phyloP scores from a whole-genome alignment of 2,797 vertebrate species.

The Diglossa cyanea region DNA sequence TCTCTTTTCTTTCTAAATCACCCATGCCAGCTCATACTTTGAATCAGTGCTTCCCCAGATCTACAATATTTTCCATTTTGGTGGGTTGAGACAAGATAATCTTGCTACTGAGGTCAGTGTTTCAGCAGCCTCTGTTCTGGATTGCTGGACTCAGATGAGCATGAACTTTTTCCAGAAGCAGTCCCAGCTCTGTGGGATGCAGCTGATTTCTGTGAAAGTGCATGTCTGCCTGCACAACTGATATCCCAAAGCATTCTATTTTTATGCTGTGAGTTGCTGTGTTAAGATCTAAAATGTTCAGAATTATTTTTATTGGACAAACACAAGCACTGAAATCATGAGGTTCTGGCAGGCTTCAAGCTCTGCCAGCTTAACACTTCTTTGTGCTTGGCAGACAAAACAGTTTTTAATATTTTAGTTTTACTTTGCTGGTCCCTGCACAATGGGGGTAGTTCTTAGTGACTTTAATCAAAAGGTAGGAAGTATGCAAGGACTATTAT shows the following conservation, averaged over 20 bases:
- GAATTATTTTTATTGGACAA: conserved; percentile 48
- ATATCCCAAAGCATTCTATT: conserved; percentile 40
- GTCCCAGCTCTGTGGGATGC: background rate
- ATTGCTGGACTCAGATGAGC: background rate
- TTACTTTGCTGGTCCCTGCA: background rate
- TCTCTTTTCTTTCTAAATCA: background rate
- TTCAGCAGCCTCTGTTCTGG: background rate
- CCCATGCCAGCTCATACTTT: background rate
- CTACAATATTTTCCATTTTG: background rate
- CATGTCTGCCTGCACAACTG: conserved; percentile 19
- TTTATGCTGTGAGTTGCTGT: conserved; percentile 13
- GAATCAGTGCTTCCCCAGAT: background rate
- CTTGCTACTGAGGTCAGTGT: background rate
- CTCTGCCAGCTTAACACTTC: conserved; percentile 19
- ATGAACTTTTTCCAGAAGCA: background rate
- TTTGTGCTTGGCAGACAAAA: conserved; percentile 11
- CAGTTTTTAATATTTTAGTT: conserved; percentile 6
- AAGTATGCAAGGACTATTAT: background rate
- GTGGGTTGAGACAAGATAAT: background rate
- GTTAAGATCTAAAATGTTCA: conserved; percentile 17
- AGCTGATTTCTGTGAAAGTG: background rate
- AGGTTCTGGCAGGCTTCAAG: background rate
- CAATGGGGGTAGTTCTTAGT: background rate
- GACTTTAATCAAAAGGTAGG: background rate
- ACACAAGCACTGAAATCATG: background rate